Percentiles rank a stretch among this genome's conserved stretches.
phyloP scores from a whole-genome alignment of 2,113 vertebrate genomes.

The Protobothrops mucrosquamatus region DNA sequence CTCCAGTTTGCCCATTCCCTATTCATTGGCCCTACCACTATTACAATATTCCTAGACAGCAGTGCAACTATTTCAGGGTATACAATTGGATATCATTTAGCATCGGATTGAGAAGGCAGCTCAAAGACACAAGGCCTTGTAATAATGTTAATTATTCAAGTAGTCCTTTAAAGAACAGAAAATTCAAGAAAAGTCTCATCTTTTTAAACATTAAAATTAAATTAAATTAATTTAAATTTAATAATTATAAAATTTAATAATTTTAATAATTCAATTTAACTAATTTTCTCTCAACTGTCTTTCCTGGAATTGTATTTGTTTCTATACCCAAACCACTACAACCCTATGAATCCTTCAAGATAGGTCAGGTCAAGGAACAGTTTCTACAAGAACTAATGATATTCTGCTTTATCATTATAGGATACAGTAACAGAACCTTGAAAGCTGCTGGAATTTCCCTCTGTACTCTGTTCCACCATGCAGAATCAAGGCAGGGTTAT shows the following conservation, averaged over 20 bases:
- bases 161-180: neutral
- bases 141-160: neutral
- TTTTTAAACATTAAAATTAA: neutral
- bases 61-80: neutral
- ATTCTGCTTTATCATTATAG: neutral
- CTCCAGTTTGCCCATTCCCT: neutral
- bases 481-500: neutral
- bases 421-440: neutral
- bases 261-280: neutral
- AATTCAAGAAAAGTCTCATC: neutral
- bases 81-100: neutral
- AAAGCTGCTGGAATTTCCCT: neutral
- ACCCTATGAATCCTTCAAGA: neutral
- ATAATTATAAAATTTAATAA: neutral
- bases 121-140: neutral
- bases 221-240: neutral
- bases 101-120: neutral
- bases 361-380: neutral
- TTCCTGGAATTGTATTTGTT: neutral
- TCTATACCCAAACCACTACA: neutral
- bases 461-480: neutral
- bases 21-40: neutral
- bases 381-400: neutral
- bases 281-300: neutral
- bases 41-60: neutral